Conservation (phyloP, 2,797 vertebrate species). For the Graptemys geographica region DNA sequence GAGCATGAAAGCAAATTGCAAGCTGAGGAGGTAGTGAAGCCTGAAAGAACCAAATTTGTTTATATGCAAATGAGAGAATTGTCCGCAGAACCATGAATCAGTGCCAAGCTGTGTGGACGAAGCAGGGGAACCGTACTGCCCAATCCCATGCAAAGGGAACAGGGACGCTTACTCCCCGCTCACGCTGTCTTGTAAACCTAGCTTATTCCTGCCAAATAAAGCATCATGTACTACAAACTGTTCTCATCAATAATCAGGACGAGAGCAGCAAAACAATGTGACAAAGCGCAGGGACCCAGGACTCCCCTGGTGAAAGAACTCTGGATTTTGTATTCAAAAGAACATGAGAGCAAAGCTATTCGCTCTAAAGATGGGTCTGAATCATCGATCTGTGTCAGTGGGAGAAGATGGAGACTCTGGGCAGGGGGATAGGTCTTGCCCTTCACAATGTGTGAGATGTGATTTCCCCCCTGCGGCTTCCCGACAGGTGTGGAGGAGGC, state of each 20-base stretch:
- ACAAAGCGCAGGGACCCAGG: background rate
- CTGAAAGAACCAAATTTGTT: background rate
- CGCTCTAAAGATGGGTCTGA: background rate
- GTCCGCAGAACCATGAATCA: background rate
- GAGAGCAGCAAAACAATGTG: conserved; percentile 22
- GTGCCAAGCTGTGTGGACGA: background rate
- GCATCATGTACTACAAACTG: conserved; percentile 1
- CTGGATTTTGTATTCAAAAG: background rate
- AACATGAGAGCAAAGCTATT: background rate
- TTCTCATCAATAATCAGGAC: conserved; percentile 45
- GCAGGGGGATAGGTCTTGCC: background rate
- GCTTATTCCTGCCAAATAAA: conserved; percentile 18
- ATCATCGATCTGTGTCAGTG: background rate
- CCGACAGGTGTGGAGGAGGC: background rate
- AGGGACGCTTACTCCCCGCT: background rate
- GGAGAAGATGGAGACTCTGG: background rate
- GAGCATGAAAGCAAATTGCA: background rate
- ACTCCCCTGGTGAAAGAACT: background rate
- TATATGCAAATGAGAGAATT: background rate
- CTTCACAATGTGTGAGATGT: background rate
- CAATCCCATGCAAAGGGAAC: background rate
- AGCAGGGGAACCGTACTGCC: background rate
- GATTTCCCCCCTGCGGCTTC: background rate
- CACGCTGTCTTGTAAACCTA: background rate
- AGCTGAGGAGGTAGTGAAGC: background rate